Evolutionary conservation across 2,888 invertebrate species (phyloP).

Genomic region (Empis stercorea): DNA sequence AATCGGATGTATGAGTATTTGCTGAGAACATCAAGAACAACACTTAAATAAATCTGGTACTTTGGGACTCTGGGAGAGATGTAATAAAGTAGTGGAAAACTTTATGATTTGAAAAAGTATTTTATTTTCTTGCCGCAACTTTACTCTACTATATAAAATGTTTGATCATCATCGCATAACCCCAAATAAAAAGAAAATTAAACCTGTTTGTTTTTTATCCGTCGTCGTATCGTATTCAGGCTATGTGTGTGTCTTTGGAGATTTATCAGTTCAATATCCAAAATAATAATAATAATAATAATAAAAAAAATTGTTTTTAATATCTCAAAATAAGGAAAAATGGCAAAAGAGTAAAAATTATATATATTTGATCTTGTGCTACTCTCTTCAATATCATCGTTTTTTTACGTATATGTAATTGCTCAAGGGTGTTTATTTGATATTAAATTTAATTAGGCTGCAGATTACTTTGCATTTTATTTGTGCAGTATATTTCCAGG

Average conservation of each 20-base stretch:
- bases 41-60: background rate
- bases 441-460: slow-evolving; percentile 13
- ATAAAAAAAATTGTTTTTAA: background rate
- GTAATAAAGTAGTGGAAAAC: no score
- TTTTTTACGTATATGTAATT: slow-evolving; percentile 3
- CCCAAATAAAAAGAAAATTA: background rate
- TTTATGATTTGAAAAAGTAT: background rate
- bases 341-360: background rate
- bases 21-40: no score
- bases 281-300: background rate
- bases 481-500: background rate
- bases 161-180: no score
- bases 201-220: slow-evolving; percentile 2
- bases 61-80: no score
- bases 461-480: slow-evolving; percentile 8
- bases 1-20: background rate
- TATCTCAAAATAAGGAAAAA: background rate
- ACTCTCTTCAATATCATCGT: background rate
- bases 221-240: background rate
- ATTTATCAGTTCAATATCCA: slow-evolving; percentile 11
- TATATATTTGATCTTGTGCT: background rate
- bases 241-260: slow-evolving; percentile 5
- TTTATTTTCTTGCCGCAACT: no score
- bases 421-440: slow-evolving; percentile 11
- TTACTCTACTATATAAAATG: no score